Conservation (phyloP, 2,113 vertebrate genomes). For the Regulus satrapa region DNA sequence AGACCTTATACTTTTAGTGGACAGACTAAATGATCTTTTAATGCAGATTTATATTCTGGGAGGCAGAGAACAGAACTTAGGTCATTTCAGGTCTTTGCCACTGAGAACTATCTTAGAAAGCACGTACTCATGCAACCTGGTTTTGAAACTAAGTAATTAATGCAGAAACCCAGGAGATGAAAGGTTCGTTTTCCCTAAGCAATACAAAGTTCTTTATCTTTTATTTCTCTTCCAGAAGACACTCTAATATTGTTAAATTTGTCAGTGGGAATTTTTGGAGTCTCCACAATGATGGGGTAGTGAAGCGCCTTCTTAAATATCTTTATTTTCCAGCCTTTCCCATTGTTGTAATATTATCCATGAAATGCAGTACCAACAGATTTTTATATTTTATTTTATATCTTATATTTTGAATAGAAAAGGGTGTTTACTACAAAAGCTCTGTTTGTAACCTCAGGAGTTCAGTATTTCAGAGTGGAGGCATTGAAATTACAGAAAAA, state of each 20-base stretch:
- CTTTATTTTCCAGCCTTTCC: not conserved
- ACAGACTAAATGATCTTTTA: not conserved
- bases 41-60: not conserved
- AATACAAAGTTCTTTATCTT: not conserved
- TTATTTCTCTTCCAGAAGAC: not conserved
- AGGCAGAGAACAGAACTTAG: not conserved
- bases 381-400: no score
- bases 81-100: not conserved
- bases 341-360: not conserved
- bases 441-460: not conserved
- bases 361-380: not conserved
- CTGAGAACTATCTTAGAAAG: not conserved
- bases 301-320: not conserved
- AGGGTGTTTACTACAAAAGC: not conserved
- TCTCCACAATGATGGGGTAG: not conserved
- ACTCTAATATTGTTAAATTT: not conserved
- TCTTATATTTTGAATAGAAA: not conserved
- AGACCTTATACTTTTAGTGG: not conserved
- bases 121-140: not conserved
- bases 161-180: not conserved
- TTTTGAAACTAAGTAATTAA: not conserved
- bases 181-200: not conserved
- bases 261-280: not conserved
- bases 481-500: not conserved
- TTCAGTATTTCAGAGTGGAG: not conserved